These are phyloP conservation scores for Tetheella fluctuosa DNA, from an alignment of 2,888 invertebrate genomes.

Conservation along the genomic window DNA sequence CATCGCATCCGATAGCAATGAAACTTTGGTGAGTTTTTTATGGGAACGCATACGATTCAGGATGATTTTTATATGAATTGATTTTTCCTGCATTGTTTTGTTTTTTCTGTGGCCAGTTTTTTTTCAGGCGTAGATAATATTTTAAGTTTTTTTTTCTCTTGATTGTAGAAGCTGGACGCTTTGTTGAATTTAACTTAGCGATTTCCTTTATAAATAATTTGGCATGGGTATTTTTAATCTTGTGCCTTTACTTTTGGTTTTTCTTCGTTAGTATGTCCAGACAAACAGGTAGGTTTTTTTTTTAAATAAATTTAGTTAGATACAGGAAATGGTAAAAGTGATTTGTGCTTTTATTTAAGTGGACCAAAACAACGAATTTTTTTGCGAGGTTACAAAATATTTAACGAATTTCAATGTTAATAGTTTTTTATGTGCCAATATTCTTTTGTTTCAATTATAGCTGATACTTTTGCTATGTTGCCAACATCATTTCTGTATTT, in stretches of 20 bases:
- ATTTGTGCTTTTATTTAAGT: not conserved
- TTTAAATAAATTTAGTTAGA: not conserved
- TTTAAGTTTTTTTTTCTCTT: too few relatives aligned
- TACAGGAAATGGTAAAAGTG: not conserved
- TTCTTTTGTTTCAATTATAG: not conserved
- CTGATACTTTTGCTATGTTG: not conserved
- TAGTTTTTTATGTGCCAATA: constrained; percentile 5
- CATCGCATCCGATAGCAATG: too few relatives aligned
- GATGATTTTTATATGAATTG: too few relatives aligned
- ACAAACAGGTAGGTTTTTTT: not conserved
- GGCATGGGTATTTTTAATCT: too few relatives aligned
- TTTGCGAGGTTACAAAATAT: not conserved
- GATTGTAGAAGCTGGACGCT: too few relatives aligned
- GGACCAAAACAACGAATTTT: not conserved
- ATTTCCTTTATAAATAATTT: too few relatives aligned
- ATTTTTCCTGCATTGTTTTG: too few relatives aligned
- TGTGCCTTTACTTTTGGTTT: not conserved
- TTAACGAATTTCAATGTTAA: constrained; percentile 7
- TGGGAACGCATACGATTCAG: too few relatives aligned
- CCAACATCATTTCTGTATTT: not conserved
- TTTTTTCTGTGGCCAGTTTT: too few relatives aligned
- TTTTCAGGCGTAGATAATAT: too few relatives aligned
- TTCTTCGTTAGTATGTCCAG: not conserved
- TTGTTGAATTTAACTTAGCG: too few relatives aligned
- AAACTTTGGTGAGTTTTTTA: too few relatives aligned